Evolutionary conservation across 2,113 vertebrate genomes (phyloP).

Genomic region (Otus sunia): DNA sequence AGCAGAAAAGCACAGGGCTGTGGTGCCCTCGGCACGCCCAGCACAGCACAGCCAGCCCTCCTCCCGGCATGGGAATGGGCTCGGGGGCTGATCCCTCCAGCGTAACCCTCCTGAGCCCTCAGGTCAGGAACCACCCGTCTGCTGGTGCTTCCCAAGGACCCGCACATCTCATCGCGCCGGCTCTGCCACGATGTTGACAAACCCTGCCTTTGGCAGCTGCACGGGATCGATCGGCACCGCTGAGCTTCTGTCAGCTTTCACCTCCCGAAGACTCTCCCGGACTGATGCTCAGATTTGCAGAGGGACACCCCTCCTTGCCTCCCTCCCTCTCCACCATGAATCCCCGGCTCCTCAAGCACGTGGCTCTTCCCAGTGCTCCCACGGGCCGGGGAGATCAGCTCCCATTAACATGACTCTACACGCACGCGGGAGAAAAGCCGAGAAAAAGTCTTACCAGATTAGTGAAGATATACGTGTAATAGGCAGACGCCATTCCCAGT

Average conservation of each 20-base stretch:
- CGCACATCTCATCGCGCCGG: rapidly evolving
- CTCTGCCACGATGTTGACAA: rapidly evolving
- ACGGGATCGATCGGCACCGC: rapidly evolving
- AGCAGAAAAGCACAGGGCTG: background rate
- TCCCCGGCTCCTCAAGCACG: background rate
- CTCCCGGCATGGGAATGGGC: background rate
- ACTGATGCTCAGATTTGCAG: background rate
- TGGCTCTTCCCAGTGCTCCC: background rate
- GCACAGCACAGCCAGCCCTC: background rate
- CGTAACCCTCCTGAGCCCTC: background rate
- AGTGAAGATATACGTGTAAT: constrained; percentile 99
- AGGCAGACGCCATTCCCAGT: constrained; percentile 95
- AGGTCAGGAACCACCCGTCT: background rate
- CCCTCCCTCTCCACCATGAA: background rate
- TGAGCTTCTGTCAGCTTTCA: rapidly evolving
- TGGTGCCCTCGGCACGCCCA: rapidly evolving
- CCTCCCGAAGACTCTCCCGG: background rate
- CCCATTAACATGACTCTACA: background rate
- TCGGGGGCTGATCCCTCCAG: rapidly evolving
- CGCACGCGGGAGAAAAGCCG: background rate
- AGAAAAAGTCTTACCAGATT: constrained; percentile 89
- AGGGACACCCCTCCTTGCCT: background rate
- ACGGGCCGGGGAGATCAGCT: background rate
- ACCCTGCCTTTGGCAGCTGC: background rate
- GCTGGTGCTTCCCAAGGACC: background rate